Evolutionary conservation across 2,888 invertebrate species (phyloP).

Genomic region (Ligdia adustata): DNA sequence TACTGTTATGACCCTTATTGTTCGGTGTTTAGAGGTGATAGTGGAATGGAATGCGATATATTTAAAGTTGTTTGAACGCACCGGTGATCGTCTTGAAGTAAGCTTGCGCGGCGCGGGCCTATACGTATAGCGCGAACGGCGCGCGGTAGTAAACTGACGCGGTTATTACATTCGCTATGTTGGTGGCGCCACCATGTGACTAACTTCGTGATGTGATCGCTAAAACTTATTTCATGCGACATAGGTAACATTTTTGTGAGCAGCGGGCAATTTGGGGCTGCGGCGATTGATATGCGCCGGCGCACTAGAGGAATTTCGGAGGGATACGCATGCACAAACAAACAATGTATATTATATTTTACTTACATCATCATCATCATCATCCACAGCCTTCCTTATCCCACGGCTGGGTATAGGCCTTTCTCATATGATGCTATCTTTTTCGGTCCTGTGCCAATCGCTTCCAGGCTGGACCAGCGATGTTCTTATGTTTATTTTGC

Average conservation of each 20-base stretch:
- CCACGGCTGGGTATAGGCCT: no score
- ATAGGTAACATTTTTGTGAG: slow-evolving; percentile 8
- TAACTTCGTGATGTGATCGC: slow-evolving; percentile 67
- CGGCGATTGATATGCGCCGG: slow-evolving; percentile 28
- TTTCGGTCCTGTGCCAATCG: no score
- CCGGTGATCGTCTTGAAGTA: slow-evolving; percentile 53
- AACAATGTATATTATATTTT: no score
- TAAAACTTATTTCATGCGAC: slow-evolving; percentile 43
- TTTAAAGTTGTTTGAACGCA: slow-evolving; percentile 52
- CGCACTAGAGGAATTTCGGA: slow-evolving; percentile 19
- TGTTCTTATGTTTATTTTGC: no score
- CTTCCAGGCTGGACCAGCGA: no score
- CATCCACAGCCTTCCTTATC: no score
- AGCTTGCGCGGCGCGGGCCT: slow-evolving; percentile 40
- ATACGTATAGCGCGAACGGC: slow-evolving; percentile 65
- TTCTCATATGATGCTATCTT: no score
- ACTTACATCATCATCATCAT: no score
- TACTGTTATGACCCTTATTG: slow-evolving; percentile 33
- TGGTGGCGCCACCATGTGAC: slow-evolving; percentile 76
- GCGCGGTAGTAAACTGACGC: slow-evolving; percentile 68
- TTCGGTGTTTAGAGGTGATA: slow-evolving; percentile 11
- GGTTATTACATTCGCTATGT: slow-evolving; percentile 53
- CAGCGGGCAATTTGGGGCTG: slow-evolving; percentile 12
- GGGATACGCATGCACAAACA: slow-evolving; percentile 3
- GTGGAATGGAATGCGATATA: slow-evolving; percentile 31